Percentiles rank a stretch among this genome's conserved stretches.
phyloP scores from a whole-genome alignment of 2,888 invertebrate species.

The Limnephilus rhombicus region DNA sequence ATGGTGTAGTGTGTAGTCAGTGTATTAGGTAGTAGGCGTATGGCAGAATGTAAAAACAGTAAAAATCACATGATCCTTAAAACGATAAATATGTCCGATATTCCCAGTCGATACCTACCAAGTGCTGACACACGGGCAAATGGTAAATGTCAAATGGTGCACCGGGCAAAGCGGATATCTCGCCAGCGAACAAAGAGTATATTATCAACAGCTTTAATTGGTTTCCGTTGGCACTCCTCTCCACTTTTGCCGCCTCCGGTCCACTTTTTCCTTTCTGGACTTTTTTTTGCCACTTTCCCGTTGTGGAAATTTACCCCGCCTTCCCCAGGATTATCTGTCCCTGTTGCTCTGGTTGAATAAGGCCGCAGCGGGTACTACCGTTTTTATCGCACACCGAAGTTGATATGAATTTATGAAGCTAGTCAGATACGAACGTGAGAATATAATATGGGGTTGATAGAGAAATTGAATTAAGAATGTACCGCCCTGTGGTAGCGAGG shows the following conservation, averaged over 20 bases:
- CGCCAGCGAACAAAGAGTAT: conserved; percentile 58
- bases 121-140: background rate
- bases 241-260: conserved; percentile 6
- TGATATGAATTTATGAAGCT: conserved; percentile 55
- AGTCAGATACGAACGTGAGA: conserved; percentile 50
- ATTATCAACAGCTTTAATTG: conserved; percentile 65
- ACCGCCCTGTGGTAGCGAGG: background rate
- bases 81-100: background rate
- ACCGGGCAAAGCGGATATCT: conserved; percentile 15
- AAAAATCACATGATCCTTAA: background rate
- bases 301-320: background rate
- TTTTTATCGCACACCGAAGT: conserved; percentile 29
- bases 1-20: background rate
- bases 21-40: background rate
- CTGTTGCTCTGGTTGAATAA: background rate
- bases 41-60: background rate
- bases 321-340: background rate
- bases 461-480: background rate
- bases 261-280: background rate
- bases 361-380: background rate
- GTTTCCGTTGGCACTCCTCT: conserved; percentile 56
- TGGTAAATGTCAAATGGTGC: conserved; percentile 26
- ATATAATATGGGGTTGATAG: conserved; percentile 15
- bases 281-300: conserved; percentile 8
- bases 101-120: background rate